Base-by-base conservation (phyloP, 64 coral and sea anemone genomes). In the Stichodactyla helianthus region DNA sequence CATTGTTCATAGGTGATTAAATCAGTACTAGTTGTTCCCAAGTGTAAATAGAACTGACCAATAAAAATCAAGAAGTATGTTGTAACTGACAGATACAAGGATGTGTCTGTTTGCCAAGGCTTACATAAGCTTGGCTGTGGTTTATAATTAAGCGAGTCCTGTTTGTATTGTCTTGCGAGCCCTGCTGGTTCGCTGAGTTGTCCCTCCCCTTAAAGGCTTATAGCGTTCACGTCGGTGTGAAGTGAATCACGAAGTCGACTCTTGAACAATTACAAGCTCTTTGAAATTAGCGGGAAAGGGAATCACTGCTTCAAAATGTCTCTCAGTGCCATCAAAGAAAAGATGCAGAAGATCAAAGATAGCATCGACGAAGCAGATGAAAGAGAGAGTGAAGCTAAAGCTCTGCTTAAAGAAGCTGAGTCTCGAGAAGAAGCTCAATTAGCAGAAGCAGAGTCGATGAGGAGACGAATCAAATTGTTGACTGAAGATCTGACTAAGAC, bases 31-130 rank as follows among this genome's bases (percentile, higher is more conserved):
- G 61, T 50, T 71, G 76, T 15, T 92, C 90, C 65, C 85, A 20
- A 55, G 79, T 16, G 90, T 92, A 87, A 92, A 92, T 87, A 87
- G 87, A 53, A 9, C 50, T 54, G 22, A 16, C 90, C 90, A 87
- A 92, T 92, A 31, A 19, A 5, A 60, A 10, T 20, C 7, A 35
- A 22, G 83, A 51, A 26, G 17, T 51, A 15, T 82, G 50, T 52
- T 82, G 19, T 10, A 82, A 82, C 8, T 82, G 79, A 1, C 79
- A 82, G 19, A 82, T 27, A 82, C 79, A 51, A 51, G 7, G 79
- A 35, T 54, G 78, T 81, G 78, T 53, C 19, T 51, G 50, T 81
- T 81, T 63, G 56, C 44, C 31, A 84, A 60, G 10, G 82, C 53
- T 31, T 25, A 58, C 56, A 15, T 59, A 13, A 54, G 53, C 11